Conservation (phyloP, 2,888 invertebrate species). For the Lasioglossum oenotherae region DNA sequence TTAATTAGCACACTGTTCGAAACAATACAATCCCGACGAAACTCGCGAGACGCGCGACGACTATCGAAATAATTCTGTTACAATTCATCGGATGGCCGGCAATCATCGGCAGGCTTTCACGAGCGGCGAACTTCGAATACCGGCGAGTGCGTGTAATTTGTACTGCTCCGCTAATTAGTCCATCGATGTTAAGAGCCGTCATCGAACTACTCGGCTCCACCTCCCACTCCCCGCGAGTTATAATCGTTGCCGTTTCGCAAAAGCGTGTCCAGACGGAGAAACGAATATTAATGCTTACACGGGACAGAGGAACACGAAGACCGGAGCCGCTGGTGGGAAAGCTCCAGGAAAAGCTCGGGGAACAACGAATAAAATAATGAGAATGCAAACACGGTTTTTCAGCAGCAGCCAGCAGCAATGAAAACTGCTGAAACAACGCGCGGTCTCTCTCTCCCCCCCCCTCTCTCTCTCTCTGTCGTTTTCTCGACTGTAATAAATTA, state of each 20-base stretch:
- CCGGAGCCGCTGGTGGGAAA: background rate
- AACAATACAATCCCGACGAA: background rate
- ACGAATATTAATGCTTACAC: constrained; percentile 27
- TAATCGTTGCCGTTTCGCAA: background rate
- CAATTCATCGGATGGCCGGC: background rate
- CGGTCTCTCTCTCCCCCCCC: background rate
- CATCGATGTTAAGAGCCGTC: constrained; percentile 5
- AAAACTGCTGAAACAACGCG: constrained; percentile 26
- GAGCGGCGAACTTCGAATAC: background rate
- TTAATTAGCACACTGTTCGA: background rate
- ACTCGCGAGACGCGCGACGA: background rate
- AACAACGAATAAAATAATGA: constrained; percentile 28
- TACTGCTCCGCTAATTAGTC: constrained; percentile 21
- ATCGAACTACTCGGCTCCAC: background rate
- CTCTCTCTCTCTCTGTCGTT: background rate
- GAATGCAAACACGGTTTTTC: constrained; percentile 46
- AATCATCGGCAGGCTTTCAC: background rate
- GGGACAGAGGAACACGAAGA: constrained; percentile 18
- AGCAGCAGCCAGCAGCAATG: constrained; percentile 34
- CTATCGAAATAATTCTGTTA: background rate
- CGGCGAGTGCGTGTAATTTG: constrained; percentile 1
- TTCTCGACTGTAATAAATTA: constrained; percentile 22
- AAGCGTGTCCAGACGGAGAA: background rate
- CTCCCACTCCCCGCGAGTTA: background rate
- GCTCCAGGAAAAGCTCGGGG: constrained; percentile 1